phyloP scores from a whole-genome alignment of 2,888 invertebrate genomes.

The Amphimallon solstitiale region DNA sequence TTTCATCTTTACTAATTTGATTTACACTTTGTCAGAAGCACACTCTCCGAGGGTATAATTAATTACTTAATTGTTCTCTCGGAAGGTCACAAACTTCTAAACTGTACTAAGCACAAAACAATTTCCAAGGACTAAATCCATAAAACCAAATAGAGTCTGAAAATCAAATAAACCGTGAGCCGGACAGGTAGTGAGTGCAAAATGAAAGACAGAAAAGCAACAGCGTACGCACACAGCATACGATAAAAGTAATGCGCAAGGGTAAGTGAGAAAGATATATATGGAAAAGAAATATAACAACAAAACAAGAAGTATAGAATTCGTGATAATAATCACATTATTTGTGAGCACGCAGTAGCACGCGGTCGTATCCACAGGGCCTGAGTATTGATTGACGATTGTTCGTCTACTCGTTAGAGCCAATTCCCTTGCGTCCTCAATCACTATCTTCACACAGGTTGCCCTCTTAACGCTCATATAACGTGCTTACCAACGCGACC shows the following conservation, averaged over 20 bases:
- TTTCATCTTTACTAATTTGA: neutral
- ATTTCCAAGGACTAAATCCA: slow-evolving; percentile 7
- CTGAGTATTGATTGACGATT: slow-evolving; percentile 59
- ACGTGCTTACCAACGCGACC: slow-evolving; percentile 13
- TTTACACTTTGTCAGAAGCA: slow-evolving; percentile 16
- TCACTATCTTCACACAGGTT: slow-evolving; percentile 53
- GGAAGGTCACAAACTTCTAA: slow-evolving; percentile 16
- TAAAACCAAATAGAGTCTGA: slow-evolving; percentile 29
- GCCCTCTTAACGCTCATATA: slow-evolving; percentile 46
- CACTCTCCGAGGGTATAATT: slow-evolving; percentile 19
- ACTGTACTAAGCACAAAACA: slow-evolving; percentile 6
- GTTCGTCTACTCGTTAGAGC: slow-evolving; percentile 58
- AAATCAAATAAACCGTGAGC: slow-evolving; percentile 27
- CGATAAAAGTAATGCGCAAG: slow-evolving; percentile 7
- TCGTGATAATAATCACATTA: slow-evolving; percentile 56
- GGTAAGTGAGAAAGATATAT: slow-evolving; percentile 15
- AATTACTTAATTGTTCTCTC: slow-evolving; percentile 31
- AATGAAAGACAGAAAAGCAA: slow-evolving; percentile 28
- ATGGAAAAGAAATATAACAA: slow-evolving; percentile 15
- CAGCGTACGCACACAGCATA: slow-evolving; percentile 25
- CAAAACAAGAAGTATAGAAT: slow-evolving; percentile 29
- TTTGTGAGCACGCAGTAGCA: slow-evolving; percentile 54
- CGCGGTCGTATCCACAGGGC: slow-evolving; percentile 44
- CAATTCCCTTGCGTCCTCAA: slow-evolving; percentile 55
- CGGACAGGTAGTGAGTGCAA: slow-evolving; percentile 30